Base-by-base conservation (phyloP, 1,140 invertebrate species). In the Achroia grisella region DNA sequence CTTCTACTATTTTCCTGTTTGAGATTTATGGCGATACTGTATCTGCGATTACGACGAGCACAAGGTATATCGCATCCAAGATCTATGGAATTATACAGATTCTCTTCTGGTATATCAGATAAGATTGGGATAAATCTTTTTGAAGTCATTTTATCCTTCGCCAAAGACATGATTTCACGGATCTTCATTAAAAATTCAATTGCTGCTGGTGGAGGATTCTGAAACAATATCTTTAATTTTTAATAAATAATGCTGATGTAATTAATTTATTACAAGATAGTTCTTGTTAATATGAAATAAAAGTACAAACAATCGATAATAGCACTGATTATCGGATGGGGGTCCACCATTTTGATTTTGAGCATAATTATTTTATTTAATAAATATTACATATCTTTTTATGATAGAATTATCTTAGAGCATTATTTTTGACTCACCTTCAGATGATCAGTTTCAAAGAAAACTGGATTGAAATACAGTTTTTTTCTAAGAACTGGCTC, bases 141-240 rank as follows among this genome's bases (percentile, higher is more conserved):
- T 1, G 89, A 88, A n/a, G 89, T 87, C 90, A 97, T 95, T 77
- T 95, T 95, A 44, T 93, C 91, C 73, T 95, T 95, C 4, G 95
- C 94, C 30, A 95, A 91, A 4, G 91, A 87, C 62, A 97, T 96
- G 8, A 96, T 94, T 87, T 96, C 94, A 12, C 94, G 89, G 41
- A 97, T 94, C 86, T 95, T 95, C 0, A 90, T 87, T 8, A 96
- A 85, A 75, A 97, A 96, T 74, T 97, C 94, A 28, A 95, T 79
- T 10, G 94, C 94, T 27, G 93, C 94, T 58, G 94, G 94, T 9
- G 95, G 94, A 34, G 94, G 95, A 42, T 92, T 89, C 93, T 95
- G 72, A 41, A 82, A 74, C 35, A 40, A 41, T 10, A 46, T 36
- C 32, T 9, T 4, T 4, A 44, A 35, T 40, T 14, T 14, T 12